Conservation (phyloP, 2,797 vertebrate species). For the Neoniphon sammara region DNA sequence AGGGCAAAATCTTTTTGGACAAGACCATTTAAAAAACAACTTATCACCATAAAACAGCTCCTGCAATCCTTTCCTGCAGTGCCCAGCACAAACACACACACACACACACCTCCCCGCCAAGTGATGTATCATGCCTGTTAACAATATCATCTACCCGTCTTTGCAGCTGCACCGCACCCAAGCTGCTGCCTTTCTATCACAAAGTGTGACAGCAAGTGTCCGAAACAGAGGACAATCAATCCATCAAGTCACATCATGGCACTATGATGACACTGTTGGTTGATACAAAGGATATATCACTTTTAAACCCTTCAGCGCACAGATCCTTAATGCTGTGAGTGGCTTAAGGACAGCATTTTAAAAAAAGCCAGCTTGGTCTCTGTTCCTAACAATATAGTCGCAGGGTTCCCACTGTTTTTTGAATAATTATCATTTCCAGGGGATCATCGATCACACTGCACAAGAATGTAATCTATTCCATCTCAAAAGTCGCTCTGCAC, state of each 20-base stretch:
- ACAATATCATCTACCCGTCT: conserved; percentile 41
- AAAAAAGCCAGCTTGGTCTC: conserved; percentile 15
- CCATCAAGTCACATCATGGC: conserved; percentile 71
- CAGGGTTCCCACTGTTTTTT: conserved; percentile 52
- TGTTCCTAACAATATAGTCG: conserved; percentile 43
- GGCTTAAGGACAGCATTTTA: conserved; percentile 36
- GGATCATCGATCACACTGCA: conserved; percentile 69
- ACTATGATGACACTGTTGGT: conserved; percentile 57
- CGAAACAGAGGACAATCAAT: conserved; percentile 67
- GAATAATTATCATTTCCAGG: conserved; percentile 62
- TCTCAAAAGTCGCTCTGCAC: conserved; percentile 58
- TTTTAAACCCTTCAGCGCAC: conserved; percentile 43
- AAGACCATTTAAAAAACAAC: conserved; percentile 15
- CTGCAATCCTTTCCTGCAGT: conserved; percentile 11
- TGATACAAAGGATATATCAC: conserved; percentile 61
- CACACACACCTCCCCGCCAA: conserved; percentile 42
- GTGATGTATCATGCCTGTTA: conserved; percentile 48
- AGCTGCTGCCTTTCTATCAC: conserved; percentile 61
- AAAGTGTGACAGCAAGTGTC: conserved; percentile 63
- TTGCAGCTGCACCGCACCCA: conserved; percentile 29
- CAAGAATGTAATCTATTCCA: conserved; percentile 72
- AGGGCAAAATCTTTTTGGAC: conserved; percentile 2
- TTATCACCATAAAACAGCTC: conserved; percentile 14
- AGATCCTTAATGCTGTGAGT: conserved; percentile 19
- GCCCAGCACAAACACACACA: conserved; percentile 3